Conservation (phyloP, 2,888 invertebrate genomes). For the Pyrrhosoma nymphula region DNA sequence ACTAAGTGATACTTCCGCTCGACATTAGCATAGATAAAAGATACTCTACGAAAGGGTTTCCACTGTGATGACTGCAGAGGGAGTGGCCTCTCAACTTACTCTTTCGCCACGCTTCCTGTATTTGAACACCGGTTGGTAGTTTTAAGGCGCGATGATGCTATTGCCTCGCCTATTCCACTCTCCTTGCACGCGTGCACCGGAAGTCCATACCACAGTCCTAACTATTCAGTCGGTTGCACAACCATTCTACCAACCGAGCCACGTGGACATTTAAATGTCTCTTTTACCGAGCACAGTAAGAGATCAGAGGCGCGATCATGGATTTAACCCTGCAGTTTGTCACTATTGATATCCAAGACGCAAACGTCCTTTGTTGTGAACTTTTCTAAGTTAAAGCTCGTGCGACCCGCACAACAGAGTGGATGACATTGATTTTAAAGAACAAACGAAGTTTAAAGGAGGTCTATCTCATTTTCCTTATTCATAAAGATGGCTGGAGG, state of each 20-base stretch:
- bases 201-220: not conserved
- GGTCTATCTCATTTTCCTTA: too few species aligned
- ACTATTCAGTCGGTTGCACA: not conserved
- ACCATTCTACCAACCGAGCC: not conserved
- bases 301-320: too few species aligned
- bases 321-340: too few species aligned
- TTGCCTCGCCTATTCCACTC: not conserved
- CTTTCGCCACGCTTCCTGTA: not conserved
- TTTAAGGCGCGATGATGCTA: not conserved
- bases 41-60: not conserved
- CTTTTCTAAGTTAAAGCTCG: too few species aligned
- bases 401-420: too few species aligned
- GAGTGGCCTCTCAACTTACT: not conserved
- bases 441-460: too few species aligned
- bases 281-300: too few species aligned
- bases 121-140: not conserved
- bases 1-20: not conserved
- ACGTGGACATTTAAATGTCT: not conserved
- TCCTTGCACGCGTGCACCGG: slow-evolving; percentile 6
- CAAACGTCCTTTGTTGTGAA: too few species aligned
- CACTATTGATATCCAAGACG: too few species aligned
- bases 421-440: too few species aligned
- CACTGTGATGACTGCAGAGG: not conserved
- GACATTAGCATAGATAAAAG: not conserved
- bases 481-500: too few species aligned